Evolutionary conservation across 2,888 invertebrate species (phyloP).

Genomic region (Drosophila falleni): DNA sequence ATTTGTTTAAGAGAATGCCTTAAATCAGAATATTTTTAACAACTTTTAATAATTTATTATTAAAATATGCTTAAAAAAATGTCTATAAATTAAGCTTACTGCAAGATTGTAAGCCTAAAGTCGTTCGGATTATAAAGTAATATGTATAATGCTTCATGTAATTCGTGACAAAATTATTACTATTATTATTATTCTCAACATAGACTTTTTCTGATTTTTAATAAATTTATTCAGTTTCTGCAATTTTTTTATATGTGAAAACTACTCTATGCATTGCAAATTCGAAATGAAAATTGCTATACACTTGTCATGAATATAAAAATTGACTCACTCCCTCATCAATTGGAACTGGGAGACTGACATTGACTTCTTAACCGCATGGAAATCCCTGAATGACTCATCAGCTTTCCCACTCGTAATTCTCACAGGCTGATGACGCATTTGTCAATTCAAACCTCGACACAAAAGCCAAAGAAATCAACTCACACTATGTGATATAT

Average conservation of each 20-base stretch:
- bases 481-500: conserved; percentile 20
- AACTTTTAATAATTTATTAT: not conserved
- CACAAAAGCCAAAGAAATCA: conserved; percentile 23
- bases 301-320: conserved; percentile 47
- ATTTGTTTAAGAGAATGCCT: not conserved
- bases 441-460: conserved; percentile 19
- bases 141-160: not conserved
- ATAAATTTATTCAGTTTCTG: not conserved
- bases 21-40: not conserved
- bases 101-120: no score
- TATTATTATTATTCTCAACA: no score
- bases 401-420: conserved; percentile 18
- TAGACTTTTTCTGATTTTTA: not conserved
- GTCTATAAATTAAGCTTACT: no score
- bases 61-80: not conserved
- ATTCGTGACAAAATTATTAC: conserved; percentile 1
- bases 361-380: conserved; percentile 2
- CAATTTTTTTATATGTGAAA: not conserved
- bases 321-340: conserved; percentile 13
- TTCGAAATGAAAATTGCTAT: conserved; percentile 4
- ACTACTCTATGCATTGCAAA: conserved; percentile 1
- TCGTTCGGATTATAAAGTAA: no score
- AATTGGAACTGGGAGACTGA: conserved; percentile 6
- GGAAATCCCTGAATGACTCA: conserved; percentile 47
- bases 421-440: conserved; percentile 43